Evolutionary conservation across 37 sponge, comb jelly and placozoan species (phyloP), one percentile per base, ranked within the genome.

Genomic region (Chondrilla cf. caribensis): DNA sequence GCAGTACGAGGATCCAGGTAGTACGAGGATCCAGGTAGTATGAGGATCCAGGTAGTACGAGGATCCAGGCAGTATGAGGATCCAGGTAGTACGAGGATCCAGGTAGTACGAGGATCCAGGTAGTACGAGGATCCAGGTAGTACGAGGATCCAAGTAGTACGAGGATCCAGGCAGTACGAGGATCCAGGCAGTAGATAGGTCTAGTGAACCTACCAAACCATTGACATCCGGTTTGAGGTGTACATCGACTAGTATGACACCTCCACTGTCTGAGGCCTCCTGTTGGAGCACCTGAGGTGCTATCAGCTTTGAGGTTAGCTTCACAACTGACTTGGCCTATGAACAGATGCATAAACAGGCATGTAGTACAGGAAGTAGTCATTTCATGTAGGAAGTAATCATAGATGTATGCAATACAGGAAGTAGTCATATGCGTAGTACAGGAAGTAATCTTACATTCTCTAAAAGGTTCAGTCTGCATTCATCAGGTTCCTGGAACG

Each of bases 201-300:
- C 9, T 2, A 15, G 43, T 73, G 19, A 0, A 42, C 76, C 17
- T 40, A 73, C 76, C 76, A 73, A 38, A 39, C 76, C 76, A 22
- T 37, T 73, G 42, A 15, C 15, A 39, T 73, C 76, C 1, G 76
- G 76, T 73, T 42, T 73, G 1, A 73, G 76, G 40, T 19, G 29
- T 11, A 73, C 76, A 40, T 73, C 76, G 40, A 73, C 1, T 39
- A 73, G 17, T 21, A 73, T 39, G 43, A 38, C 76, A 0, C 25
- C 42, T 2, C 40, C 76, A 29, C 35, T 67, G 32, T 17, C 33
- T 2, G 68, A 18, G 24, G 18, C 41, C 22, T 29, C 29, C 29
- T 28, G 29, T 7, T 62, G 25, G 44, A 42, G 24, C n/a, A 36
- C 6, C 24, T 73, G 44, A 9, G 76, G 76, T 5, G 76, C 44